Evolutionary conservation across 2,797 vertebrate genomes (phyloP).

Genomic region (Melanotaenia trifasciata): DNA sequence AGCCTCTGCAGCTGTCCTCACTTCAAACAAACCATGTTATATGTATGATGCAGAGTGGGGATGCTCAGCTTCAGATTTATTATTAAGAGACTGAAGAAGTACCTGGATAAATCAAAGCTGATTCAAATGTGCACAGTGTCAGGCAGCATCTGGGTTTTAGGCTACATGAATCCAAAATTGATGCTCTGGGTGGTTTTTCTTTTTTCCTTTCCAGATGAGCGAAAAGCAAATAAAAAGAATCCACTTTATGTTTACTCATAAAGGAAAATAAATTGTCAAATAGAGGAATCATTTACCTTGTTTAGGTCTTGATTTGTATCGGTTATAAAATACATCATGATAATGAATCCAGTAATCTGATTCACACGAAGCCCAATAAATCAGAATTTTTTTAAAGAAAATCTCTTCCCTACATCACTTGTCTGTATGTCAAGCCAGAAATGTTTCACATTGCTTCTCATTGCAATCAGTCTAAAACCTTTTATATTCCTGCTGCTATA

Average conservation of each 20-base stretch:
- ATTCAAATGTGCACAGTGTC: constrained; percentile 42
- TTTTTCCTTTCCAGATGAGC: background rate
- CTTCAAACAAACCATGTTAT: constrained; percentile 53
- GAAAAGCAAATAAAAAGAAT: constrained; percentile 9
- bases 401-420: background rate
- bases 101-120: constrained; percentile 47
- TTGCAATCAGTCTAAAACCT: background rate
- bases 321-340: background rate
- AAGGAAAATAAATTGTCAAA: background rate
- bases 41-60: constrained; percentile 46
- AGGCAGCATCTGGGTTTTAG: constrained; percentile 22
- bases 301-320: no score
- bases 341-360: background rate
- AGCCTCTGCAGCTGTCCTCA: constrained; percentile 41
- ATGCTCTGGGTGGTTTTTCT: constrained; percentile 11
- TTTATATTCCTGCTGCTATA: no score
- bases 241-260: background rate
- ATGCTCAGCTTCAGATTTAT: constrained; percentile 44
- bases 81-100: constrained; percentile 53
- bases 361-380: background rate
- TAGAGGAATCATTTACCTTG: no score
- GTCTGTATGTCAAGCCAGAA: background rate
- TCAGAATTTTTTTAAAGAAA: background rate
- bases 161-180: constrained; percentile 10
- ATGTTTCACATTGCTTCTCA: background rate